Conservation (phyloP, 1,140 invertebrate genomes). For the Cyrtorhinus lividipennis region DNA sequence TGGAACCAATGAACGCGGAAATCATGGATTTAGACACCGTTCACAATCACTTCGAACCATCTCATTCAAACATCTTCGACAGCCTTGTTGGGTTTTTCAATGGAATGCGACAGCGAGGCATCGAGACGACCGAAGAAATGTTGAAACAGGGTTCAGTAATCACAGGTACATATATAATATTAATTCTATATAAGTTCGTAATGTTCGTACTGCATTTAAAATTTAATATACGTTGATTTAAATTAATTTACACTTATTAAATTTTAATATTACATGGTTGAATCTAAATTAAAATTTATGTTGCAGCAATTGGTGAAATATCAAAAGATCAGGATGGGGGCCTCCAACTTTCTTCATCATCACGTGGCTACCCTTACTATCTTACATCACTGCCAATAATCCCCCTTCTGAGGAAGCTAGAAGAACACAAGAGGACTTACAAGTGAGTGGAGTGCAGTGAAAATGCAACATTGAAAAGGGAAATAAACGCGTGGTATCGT, state of each 20-base stretch:
- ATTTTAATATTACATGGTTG: too few species aligned
- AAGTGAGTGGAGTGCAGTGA: too few species aligned
- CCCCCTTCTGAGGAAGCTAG: slow-evolving; percentile 46
- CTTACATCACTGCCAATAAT: slow-evolving; percentile 52
- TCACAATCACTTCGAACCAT: slow-evolving; percentile 58
- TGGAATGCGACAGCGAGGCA: slow-evolving; percentile 49
- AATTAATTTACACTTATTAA: too few species aligned
- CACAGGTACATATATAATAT: slow-evolving; percentile 47
- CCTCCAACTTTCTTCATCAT: slow-evolving; percentile 49
- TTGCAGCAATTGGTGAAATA: slow-evolving; percentile 41
- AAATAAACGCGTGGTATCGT: too few species aligned
- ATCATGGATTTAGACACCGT: slow-evolving; percentile 62
- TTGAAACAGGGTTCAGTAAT: slow-evolving; percentile 55
- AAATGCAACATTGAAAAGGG: too few species aligned
- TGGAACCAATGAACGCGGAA: slow-evolving; percentile 54
- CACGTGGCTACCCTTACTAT: slow-evolving; percentile 50
- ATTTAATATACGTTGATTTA: too few species aligned
- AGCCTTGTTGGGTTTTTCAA: slow-evolving; percentile 48
- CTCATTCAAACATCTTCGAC: slow-evolving; percentile 49
- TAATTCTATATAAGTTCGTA: not conserved
- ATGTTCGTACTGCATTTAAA: too few species aligned
- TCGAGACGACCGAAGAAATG: slow-evolving; percentile 67
- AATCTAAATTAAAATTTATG: too few species aligned
- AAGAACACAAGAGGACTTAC: slow-evolving; percentile 45
- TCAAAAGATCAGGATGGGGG: slow-evolving; percentile 35